These are phyloP conservation scores for Coelopa frigida DNA, from an alignment of 1,140 invertebrate species.

Conservation along the genomic window DNA sequence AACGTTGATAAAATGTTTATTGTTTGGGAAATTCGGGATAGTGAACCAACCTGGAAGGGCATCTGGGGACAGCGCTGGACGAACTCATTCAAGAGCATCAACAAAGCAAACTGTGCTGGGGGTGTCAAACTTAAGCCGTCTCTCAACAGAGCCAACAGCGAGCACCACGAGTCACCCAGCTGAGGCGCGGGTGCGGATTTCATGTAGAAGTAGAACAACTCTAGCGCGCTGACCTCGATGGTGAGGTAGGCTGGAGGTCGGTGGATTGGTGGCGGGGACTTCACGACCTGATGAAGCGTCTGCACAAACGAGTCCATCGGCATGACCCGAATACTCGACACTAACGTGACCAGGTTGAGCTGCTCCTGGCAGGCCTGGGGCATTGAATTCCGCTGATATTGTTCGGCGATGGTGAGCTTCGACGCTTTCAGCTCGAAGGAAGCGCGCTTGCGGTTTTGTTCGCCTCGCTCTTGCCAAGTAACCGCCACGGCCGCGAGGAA, in stretches of 20 bases:
- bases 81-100: conserved; percentile 79
- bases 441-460: conserved; percentile 7
- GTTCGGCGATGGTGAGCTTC: conserved; percentile 39
- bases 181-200: conserved; percentile 58
- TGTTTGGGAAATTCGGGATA: too few species aligned
- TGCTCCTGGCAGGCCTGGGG: conserved; percentile 65
- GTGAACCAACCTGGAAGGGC: conserved; percentile 40
- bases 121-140: conserved; percentile 66
- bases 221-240: conserved; percentile 51
- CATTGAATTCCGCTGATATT: conserved; percentile 36
- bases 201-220: conserved; percentile 65
- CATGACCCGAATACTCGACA: conserved; percentile 74
- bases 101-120: conserved; percentile 71
- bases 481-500: conserved; percentile 81
- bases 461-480: conserved; percentile 74
- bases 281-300: conserved; percentile 74
- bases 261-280: conserved; percentile 65
- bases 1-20: too few species aligned
- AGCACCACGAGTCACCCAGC: conserved; percentile 72
- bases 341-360: conserved; percentile 69
- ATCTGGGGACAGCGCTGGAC: conserved; percentile 67
- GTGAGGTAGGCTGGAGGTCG: conserved; percentile 55
- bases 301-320: conserved; percentile 81
- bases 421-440: conserved; percentile 4
- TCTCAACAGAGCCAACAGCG: conserved; percentile 68